These are phyloP conservation scores for Arion vulgaris DNA, from an alignment of 1,140 invertebrate species.

Conservation along the genomic window DNA sequence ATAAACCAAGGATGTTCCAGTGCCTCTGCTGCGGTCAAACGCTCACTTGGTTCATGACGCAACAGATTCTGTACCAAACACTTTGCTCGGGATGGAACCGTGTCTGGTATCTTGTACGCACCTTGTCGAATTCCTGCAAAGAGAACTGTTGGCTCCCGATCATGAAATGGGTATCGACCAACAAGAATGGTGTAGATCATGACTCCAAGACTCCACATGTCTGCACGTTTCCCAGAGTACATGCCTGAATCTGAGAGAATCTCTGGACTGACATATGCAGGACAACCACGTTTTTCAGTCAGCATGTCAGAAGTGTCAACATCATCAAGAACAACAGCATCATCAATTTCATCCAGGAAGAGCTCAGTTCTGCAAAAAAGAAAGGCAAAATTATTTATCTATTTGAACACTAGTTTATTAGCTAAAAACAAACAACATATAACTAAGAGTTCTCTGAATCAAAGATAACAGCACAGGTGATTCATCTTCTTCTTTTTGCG, in stretches of 20 bases:
- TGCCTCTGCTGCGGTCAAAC: constrained; percentile 87
- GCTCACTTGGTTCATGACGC: constrained; percentile 85
- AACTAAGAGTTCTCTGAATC: not conserved
- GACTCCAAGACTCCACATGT: constrained; percentile 97
- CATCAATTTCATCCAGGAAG: constrained; percentile 92
- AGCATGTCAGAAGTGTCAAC: constrained; percentile 82
- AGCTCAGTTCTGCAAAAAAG: constrained; percentile 83
- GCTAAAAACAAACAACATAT: not conserved
- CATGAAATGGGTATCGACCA: constrained; percentile 97
- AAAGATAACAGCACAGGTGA: no score
- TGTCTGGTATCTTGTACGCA: constrained; percentile 89
- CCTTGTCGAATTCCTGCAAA: constrained; percentile 94
- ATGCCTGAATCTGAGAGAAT: constrained; percentile 78
- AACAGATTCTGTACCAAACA: constrained; percentile 89
- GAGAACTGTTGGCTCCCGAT: constrained; percentile 87
- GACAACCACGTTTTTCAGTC: constrained; percentile 94
- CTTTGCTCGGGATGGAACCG: constrained; percentile 86
- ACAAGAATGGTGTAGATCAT: constrained; percentile 97
- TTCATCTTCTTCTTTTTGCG: no score
- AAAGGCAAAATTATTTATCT: constrained; percentile 71
- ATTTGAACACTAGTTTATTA: no score
- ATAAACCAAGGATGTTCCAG: constrained; percentile 80
- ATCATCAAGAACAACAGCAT: constrained; percentile 86
- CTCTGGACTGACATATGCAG: constrained; percentile 94
- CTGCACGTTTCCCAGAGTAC: constrained; percentile 93